Evolutionary conservation across 2,888 invertebrate genomes (phyloP).

Genomic region (Nomada ruficornis): DNA sequence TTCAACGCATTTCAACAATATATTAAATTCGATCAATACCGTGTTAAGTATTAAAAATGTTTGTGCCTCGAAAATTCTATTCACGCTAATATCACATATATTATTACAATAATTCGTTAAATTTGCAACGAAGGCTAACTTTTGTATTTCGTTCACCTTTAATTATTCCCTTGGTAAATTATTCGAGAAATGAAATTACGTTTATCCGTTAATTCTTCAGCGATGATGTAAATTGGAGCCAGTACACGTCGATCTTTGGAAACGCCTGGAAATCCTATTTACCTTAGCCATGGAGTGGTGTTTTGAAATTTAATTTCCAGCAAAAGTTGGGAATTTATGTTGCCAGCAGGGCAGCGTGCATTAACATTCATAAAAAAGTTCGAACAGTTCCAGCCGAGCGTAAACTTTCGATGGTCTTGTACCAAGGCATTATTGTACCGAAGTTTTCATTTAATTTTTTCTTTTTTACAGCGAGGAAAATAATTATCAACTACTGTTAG

Average conservation of each 20-base stretch:
- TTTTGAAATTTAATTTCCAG: constrained; percentile 33
- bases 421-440: constrained; percentile 14
- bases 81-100: no score
- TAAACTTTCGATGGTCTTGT: constrained; percentile 15
- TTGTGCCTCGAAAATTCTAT: no score
- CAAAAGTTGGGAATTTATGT: constrained; percentile 22
- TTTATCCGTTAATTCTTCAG: not conserved
- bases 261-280: constrained; percentile 7
- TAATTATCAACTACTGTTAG: not conserved
- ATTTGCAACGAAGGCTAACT: not conserved
- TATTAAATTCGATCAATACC: no score
- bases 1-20: no score
- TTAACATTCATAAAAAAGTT: constrained; percentile 43
- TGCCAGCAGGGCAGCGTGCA: constrained; percentile 10
- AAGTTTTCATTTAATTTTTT: not conserved
- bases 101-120: no score
- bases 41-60: no score
- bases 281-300: not conserved
- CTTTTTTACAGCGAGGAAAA: not conserved
- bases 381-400: not conserved
- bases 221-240: not conserved
- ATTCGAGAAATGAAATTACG: not conserved
- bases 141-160: no score
- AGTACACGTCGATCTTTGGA: not conserved
- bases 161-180: not conserved